These are phyloP conservation scores for Volucella zonaria DNA, from an alignment of 2,888 invertebrate species.

Conservation along the genomic window DNA sequence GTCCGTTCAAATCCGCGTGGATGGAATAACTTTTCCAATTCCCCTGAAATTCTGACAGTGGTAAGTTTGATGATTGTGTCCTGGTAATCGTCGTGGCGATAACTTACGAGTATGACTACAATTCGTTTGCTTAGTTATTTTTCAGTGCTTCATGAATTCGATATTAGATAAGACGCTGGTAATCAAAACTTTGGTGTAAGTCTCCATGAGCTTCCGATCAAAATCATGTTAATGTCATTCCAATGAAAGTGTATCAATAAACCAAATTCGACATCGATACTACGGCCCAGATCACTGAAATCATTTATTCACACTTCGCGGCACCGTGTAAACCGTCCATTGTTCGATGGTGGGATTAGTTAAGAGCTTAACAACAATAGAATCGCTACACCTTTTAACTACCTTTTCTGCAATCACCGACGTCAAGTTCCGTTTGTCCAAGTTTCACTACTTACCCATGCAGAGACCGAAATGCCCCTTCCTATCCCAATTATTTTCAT, in stretches of 20 bases:
- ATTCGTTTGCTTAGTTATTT: no score
- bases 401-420: not conserved
- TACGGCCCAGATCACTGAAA: not conserved
- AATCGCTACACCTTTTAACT: not conserved
- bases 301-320: not conserved
- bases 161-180: no score
- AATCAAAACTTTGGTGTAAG: not conserved
- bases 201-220: constrained; percentile 15
- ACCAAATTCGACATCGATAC: not conserved
- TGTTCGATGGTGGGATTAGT: not conserved
- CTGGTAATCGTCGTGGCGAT: no score
- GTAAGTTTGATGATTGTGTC: no score
- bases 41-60: no score
- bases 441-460: constrained; percentile 9
- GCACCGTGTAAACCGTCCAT: no score
- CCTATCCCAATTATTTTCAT: not conserved
- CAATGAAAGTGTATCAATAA: not conserved
- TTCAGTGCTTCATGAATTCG: no score
- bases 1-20: no score
- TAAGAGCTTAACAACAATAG: constrained; percentile 5
- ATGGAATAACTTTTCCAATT: no score
- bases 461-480: not conserved
- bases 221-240: constrained; percentile 16
- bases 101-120: no score
- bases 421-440: constrained; percentile 6